Evolutionary conservation across 2,113 vertebrate species (phyloP).

Genomic region (Otocyon megalotis): DNA sequence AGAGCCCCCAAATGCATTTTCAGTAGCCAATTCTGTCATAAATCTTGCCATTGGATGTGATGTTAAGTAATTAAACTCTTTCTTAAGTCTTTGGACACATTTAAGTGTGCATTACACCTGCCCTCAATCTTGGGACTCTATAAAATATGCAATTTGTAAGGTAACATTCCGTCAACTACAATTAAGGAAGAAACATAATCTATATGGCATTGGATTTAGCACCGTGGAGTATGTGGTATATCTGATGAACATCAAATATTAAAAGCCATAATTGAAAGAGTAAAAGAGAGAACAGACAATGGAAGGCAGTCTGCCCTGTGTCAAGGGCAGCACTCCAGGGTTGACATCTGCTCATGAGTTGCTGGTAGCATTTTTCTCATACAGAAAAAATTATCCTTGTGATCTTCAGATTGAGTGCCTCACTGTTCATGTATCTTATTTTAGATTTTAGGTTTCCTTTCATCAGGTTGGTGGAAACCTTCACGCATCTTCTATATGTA

Average conservation of each 20-base stretch:
- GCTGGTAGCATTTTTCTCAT: constrained; percentile 53
- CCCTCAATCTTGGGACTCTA: not conserved
- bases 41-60: not conserved
- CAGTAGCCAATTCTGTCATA: not conserved
- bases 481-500: not conserved
- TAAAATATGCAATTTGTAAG: not conserved
- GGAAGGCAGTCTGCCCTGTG: constrained; percentile 38
- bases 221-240: not conserved
- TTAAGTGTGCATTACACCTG: constrained; percentile 9
- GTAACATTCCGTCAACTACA: not conserved
- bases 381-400: constrained; percentile 45
- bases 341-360: constrained; percentile 56
- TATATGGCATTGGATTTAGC: not conserved
- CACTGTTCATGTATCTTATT: not conserved
- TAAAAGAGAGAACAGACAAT: not conserved
- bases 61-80: constrained; percentile 22
- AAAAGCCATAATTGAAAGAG: not conserved
- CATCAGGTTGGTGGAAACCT: not conserved
- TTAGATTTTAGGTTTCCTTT: constrained; percentile 37
- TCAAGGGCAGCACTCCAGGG: constrained; percentile 42
- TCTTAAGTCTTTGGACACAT: constrained; percentile 51
- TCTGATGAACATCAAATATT: constrained; percentile 20
- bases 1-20: not conserved
- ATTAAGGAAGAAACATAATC: not conserved
- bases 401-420: constrained; percentile 31